A percentile compares a stretch with the other conserved stretches of the same genome.
Conservation (phyloP, 1,140 invertebrate species). For the Antheraea pernyi region DNA sequence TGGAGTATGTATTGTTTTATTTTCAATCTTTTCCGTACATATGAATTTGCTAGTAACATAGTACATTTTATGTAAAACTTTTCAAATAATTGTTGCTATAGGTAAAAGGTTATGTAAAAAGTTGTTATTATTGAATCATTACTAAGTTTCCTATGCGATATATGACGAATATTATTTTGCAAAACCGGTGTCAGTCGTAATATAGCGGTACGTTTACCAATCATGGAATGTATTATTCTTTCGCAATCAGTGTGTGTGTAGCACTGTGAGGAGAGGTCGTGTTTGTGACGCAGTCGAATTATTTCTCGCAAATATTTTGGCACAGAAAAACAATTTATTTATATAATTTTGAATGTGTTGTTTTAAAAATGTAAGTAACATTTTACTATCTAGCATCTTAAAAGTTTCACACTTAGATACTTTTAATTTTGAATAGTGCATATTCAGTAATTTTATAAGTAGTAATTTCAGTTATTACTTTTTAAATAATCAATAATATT, state of each 20-base stretch:
- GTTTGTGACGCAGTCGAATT: not conserved
- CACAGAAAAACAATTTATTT: not conserved
- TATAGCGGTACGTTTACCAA: not conserved
- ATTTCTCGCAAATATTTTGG: not conserved
- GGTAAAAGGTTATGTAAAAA: no score
- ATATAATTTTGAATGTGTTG: not conserved
- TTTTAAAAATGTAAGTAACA: not conserved
- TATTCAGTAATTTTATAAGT: no score
- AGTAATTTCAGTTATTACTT: no score
- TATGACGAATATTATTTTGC: not conserved
- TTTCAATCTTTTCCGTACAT: no score
- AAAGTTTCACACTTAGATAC: not conserved
- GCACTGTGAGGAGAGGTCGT: not conserved
- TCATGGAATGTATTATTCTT: not conserved
- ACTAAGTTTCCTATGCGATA: not conserved
- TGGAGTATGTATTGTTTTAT: no score
- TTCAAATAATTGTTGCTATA: no score
- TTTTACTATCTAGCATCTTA: not conserved
- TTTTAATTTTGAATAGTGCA: not conserved
- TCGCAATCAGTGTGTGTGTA: not conserved
- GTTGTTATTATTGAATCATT: not conserved
- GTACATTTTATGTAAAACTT: no score
- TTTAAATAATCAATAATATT: no score
- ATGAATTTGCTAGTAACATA: no score
- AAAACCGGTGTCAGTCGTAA: not conserved